A percentile compares a stretch with the other conserved stretches of the same genome.
phyloP scores from a whole-genome alignment of 2,113 vertebrate species.

The Prionailurus viverrinus region DNA sequence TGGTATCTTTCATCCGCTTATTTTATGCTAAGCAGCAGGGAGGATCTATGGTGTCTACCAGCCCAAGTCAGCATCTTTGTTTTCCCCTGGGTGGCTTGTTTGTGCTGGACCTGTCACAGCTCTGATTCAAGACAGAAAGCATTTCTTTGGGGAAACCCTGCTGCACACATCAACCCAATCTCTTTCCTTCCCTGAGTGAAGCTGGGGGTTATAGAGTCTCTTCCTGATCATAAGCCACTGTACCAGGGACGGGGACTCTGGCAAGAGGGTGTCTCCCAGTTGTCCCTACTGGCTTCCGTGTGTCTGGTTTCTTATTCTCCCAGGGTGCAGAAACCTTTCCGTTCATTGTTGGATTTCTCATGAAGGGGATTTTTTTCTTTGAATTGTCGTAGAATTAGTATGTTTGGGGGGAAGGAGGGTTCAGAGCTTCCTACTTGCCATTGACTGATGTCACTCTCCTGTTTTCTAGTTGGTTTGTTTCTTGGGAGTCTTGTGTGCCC shows the following conservation, averaged over 20 bases:
- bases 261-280: not conserved
- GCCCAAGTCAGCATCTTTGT: not conserved
- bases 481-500: not conserved
- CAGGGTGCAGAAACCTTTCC: not conserved
- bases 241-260: not conserved
- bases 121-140: not conserved
- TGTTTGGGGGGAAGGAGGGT: not conserved
- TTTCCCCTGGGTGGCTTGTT: not conserved
- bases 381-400: not conserved
- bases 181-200: not conserved
- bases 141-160: not conserved
- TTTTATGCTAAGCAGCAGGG: not conserved
- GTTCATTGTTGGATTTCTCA: not conserved
- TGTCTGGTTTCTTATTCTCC: not conserved
- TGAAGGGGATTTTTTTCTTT: not conserved
- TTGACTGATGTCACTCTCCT: not conserved
- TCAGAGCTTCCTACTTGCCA: not conserved
- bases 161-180: no score
- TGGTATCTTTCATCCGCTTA: not conserved
- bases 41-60: not conserved
- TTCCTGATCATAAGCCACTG: not conserved
- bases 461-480: conserved; percentile 17
- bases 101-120: not conserved
- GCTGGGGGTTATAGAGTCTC: not conserved
- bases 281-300: not conserved